Conservation (phyloP, 2,113 vertebrate species). For the Stercorarius parasiticus region DNA sequence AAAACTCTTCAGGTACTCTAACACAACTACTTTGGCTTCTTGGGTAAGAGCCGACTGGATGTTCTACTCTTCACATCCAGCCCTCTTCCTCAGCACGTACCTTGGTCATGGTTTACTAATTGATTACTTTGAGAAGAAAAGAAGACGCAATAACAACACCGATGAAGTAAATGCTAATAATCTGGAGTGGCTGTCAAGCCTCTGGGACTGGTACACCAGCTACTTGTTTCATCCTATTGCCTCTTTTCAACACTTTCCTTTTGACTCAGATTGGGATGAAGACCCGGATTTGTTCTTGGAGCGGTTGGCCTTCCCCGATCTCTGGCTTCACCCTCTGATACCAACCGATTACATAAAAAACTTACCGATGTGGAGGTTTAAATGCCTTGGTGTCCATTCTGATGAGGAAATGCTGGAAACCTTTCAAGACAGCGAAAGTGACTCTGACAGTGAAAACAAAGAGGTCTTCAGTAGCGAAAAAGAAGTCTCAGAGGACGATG, state of each 20-base stretch:
- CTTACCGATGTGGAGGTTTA: slow-evolving; percentile 90
- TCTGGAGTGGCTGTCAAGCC: slow-evolving; percentile 93
- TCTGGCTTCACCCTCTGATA: slow-evolving; percentile 94
- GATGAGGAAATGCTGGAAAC: slow-evolving; percentile 68
- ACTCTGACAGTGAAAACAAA: slow-evolving; percentile 74
- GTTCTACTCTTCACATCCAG: slow-evolving; percentile 96
- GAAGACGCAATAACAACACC: slow-evolving; percentile 78
- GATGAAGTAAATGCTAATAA: slow-evolving; percentile 92
- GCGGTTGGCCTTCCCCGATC: slow-evolving; percentile 91
- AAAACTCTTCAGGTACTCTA: slow-evolving; percentile 92
- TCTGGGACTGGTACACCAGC: slow-evolving; percentile 99
- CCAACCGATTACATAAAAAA: slow-evolving; percentile 93
- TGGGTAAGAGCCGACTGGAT: slow-evolving; percentile 96
- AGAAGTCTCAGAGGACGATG: slow-evolving; percentile 65
- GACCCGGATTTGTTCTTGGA: slow-evolving; percentile 90
- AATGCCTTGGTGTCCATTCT: slow-evolving; percentile 35
- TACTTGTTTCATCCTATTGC: slow-evolving; percentile 93
- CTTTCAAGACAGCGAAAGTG: slow-evolving; percentile 75
- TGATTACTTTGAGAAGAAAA: slow-evolving; percentile 97
- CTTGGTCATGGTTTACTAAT: slow-evolving; percentile 92
- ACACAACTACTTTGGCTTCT: slow-evolving; percentile 92
- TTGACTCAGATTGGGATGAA: slow-evolving; percentile 93
- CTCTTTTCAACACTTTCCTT: slow-evolving; percentile 89
- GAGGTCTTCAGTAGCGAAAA: slow-evolving; percentile 48
- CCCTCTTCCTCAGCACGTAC: slow-evolving; percentile 94